Base-by-base conservation (phyloP, 2,888 invertebrate genomes). In the Lasioglossum morio region DNA sequence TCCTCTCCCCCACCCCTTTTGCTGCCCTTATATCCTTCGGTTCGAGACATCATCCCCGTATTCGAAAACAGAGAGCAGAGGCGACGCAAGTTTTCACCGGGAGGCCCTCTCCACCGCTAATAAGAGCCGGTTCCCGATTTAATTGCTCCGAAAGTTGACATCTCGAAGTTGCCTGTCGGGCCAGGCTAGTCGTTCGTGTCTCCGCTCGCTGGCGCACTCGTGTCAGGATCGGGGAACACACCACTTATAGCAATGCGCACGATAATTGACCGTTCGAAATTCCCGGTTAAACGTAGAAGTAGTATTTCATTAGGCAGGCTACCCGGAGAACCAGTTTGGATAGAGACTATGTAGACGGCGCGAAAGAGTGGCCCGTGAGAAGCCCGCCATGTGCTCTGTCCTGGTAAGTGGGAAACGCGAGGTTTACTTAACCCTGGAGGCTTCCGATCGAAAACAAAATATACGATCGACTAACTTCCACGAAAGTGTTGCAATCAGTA, bases 361-460 rank as follows among this genome's bases (percentile, higher is more conserved):
- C 79, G 77, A 88, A 77, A 79, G 79, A 81, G 70, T 82, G 79
- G 86, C 84, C 79, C 91, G 91, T 93, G 93, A 88, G 92, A 93
- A 93, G 81, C 83, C 74, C 86, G 79, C 78, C 93, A 91, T 85
- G 88, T 92, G 92, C 81, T 82, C 19, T 87, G 83, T 83, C 77
- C 81, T 57, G 73, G 81, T 85, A 88, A 90, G 89, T 88, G 87
- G 90, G 86, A 77, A 90, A 91, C 88, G 87, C 88, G 84, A 90
- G 89, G 92, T 92, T 93, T 92, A 90, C 86, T 92, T 92, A 93
- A 92, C 87, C 92, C 90, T 91, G 90, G 92, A 91, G 91, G 89
- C 88, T 83, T 89, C 82, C 84, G 75, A 63, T 66, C 43, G 63
- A 40, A 77, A 66, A 74, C 72, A 40, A 77, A 23, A 40, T 79